Conservation (phyloP, 2,888 invertebrate genomes). For the Drosophila vallismaia region DNA sequence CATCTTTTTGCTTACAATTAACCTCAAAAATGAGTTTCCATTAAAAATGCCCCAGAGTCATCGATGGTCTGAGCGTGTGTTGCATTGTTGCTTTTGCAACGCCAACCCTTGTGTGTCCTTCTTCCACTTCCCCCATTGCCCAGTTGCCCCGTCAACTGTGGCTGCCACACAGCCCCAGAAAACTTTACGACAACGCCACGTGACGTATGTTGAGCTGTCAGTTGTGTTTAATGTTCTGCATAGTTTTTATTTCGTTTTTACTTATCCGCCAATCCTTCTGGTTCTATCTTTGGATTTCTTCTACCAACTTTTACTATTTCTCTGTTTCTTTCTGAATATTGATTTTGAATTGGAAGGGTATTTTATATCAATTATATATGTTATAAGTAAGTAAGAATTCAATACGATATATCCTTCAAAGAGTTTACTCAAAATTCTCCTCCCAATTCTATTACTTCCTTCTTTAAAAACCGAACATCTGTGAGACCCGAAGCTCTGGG, state of each 20-base stretch:
- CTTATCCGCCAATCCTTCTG: constrained; percentile 24
- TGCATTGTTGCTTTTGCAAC: constrained; percentile 19
- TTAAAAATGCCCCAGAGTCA: constrained; percentile 75
- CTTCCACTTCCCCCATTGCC: constrained; percentile 2
- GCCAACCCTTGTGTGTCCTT: constrained; percentile 22
- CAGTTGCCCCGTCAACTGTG: constrained; percentile 15
- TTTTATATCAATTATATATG: neutral
- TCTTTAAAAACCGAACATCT: too few relatives aligned
- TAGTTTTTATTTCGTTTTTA: constrained; percentile 33
- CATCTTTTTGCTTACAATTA: constrained; percentile 76
- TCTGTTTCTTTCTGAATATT: neutral
- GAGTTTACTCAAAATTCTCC: neutral
- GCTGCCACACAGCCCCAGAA: constrained; percentile 46
- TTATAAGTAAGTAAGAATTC: neutral
- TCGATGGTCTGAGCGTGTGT: constrained; percentile 55
- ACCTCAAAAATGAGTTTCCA: constrained; percentile 78
- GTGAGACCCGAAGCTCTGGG: too few relatives aligned
- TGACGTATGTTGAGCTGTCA: constrained; percentile 76
- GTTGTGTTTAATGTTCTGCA: constrained; percentile 75
- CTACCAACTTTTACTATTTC: constrained; percentile 2
- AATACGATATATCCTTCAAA: too few relatives aligned
- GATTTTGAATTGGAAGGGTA: neutral
- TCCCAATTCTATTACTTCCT: neutral
- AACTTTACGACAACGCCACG: constrained; percentile 76
- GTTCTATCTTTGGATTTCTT: neutral